Base-by-base conservation (phyloP, 1,140 invertebrate genomes). In the Tenebrio molitor region DNA sequence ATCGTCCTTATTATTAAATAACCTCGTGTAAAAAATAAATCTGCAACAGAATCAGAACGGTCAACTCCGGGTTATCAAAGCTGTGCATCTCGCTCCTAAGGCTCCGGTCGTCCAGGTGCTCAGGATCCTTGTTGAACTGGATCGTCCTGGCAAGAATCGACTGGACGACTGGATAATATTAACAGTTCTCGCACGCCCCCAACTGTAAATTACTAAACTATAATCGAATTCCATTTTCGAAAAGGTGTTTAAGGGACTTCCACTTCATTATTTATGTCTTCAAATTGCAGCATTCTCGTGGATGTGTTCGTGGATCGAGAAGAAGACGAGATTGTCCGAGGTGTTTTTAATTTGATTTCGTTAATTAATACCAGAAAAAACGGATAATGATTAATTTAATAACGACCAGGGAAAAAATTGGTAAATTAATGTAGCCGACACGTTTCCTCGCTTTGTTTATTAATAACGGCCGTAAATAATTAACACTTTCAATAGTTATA, bases 201-300 rank as follows among this genome's bases (percentile, higher is more conserved):
- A 50, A 74, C 72, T 64, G 73, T 76, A 76, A 76, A 76, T 76
- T 76, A 76, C 75, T 74, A 64, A 72, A 71, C 75, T 74, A 74
- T 76, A 76, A 76, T 76, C 75, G 75, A 76, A 76, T 76, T 76
- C 73, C 75, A 76, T 76, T 76, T 76, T 76, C 75, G 58, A 76
- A 76, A 76, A 76, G 75, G 75, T 76, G 75, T 76, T 74, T 76
- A 71, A 72, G 73, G 69, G 73, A 76, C 69, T 76, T 67, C 75
- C 73, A 69, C 62, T 72, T 72, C 69, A 46, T 76, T 76, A 76
- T 76, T 76, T 74, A 76, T 74, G 73, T 67, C 29, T 63, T 64
- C 64, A 71, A 76, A 74, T 73, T 76, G 62, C 64, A 44, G 39
- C 44, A 69, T 69, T 69, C 64, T 46, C 14, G 29, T 65, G 39